A percentile compares a stretch with the other conserved stretches of the same genome.
These are phyloP conservation scores for Sceliomorpha sp. DNA, from an alignment of 2,888 invertebrate genomes.

Conservation along the genomic window DNA sequence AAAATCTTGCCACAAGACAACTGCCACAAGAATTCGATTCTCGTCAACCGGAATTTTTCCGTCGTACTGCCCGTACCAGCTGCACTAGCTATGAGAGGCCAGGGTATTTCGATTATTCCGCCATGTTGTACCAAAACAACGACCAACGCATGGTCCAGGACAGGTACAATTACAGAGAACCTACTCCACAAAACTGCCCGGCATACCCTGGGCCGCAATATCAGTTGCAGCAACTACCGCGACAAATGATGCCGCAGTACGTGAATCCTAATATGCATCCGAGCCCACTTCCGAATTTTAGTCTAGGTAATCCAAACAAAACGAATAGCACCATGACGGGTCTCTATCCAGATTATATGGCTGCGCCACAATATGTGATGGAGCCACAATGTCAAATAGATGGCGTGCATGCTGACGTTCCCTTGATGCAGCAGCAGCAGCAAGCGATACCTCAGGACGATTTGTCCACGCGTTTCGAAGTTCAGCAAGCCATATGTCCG, in stretches of 20 bases:
- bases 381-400: conserved; percentile 56
- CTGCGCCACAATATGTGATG: conserved; percentile 22
- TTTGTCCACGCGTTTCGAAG: conserved; percentile 12
- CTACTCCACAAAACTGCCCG: conserved; percentile 65
- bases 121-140: no score
- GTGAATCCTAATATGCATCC: conserved; percentile 67
- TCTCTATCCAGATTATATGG: conserved; percentile 56
- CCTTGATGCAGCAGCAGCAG: conserved; percentile 57
- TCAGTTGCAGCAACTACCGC: conserved; percentile 66
- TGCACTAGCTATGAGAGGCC: no score
- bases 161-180: conserved; percentile 62
- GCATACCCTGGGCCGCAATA: conserved; percentile 65
- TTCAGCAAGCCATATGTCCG: background rate
- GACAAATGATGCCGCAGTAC: conserved; percentile 68
- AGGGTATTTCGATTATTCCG: no score
- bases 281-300: conserved; percentile 30
- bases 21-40: no score
- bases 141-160: no score
- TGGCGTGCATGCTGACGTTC: conserved; percentile 63
- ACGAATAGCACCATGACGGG: conserved; percentile 59
- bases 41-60: no score
- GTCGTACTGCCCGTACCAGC: no score
- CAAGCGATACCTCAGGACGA: conserved; percentile 61
- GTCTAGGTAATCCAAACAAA: conserved; percentile 32
- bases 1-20: no score